Percentiles rank a stretch among this genome's conserved stretches.
Evolutionary conservation across 2,797 vertebrate species (phyloP).

Genomic region (Galagoides demidoff): DNA sequence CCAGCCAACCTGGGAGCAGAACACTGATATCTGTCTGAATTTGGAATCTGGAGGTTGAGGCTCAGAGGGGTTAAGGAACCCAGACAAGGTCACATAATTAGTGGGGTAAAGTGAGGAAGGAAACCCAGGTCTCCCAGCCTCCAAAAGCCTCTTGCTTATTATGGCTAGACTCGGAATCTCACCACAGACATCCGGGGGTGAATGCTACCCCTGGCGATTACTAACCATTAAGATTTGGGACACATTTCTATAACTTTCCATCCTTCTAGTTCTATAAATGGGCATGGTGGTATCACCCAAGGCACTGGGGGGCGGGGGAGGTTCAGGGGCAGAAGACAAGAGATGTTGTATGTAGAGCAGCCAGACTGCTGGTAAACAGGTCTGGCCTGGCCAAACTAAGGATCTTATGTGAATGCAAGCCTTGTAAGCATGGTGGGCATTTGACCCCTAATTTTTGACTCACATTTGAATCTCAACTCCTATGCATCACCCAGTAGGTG

Average conservation of each 20-base stretch:
- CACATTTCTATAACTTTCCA: neutral
- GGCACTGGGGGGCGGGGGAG: no score
- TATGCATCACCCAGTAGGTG: neutral
- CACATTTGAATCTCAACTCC: neutral
- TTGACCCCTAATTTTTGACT: neutral
- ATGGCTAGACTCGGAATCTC: neutral
- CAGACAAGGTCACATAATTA: neutral
- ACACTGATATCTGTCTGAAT: accelerated
- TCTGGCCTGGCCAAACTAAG: neutral
- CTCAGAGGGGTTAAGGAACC: neutral
- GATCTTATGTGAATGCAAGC: neutral
- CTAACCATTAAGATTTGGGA: neutral
- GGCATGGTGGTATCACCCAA: neutral
- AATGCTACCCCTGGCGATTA: neutral
- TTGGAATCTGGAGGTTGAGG: neutral
- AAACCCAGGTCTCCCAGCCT: neutral
- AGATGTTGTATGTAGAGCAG: neutral
- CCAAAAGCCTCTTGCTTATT: neutral
- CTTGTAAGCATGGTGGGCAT: neutral
- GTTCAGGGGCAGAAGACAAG: neutral
- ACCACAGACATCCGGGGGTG: neutral
- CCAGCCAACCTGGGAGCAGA: neutral
- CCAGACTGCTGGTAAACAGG: neutral
- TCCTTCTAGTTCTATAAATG: neutral
- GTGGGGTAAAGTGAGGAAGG: neutral